phyloP scores from a whole-genome alignment of 1,140 invertebrate genomes.

The Drosophila pandora region DNA sequence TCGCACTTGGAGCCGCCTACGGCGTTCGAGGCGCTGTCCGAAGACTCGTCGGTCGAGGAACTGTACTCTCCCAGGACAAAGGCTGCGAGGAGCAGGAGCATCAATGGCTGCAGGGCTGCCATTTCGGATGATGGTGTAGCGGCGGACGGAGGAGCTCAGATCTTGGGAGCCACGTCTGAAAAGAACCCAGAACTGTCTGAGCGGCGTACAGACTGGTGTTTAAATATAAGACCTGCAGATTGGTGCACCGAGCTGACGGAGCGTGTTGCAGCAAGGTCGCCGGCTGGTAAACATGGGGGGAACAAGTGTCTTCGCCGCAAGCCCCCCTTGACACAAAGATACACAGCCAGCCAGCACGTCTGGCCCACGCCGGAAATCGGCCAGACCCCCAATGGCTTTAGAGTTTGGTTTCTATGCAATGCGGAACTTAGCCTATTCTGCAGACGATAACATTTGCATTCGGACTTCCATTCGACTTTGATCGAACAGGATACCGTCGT shows the following conservation, averaged over 20 bases:
- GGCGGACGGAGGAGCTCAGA: neutral
- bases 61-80: conserved; percentile 32
- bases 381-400: conserved; percentile 1
- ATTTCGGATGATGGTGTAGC: conserved; percentile 17
- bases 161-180: conserved; percentile 27
- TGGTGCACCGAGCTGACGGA: conserved; percentile 27
- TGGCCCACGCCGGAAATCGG: conserved; percentile 26
- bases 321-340: neutral
- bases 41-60: conserved; percentile 28
- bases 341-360: conserved; percentile 34
- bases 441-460: too few relatives aligned
- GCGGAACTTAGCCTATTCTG: conserved; percentile 14
- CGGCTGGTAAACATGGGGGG: conserved; percentile 55
- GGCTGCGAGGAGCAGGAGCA: conserved; percentile 7
- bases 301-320: conserved; percentile 59
- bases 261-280: conserved; percentile 61
- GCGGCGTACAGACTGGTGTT: conserved; percentile 25
- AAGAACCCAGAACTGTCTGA: conserved; percentile 42
- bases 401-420: conserved; percentile 28
- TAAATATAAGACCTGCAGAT: conserved; percentile 57
- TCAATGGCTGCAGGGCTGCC: conserved; percentile 15
- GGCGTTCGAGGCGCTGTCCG: conserved; percentile 37
- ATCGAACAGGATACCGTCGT: neutral
- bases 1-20: conserved; percentile 54
- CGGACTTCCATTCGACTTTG: neutral